Evolutionary conservation across 2,797 vertebrate species (phyloP).

Genomic region (Malurus leucopterus): DNA sequence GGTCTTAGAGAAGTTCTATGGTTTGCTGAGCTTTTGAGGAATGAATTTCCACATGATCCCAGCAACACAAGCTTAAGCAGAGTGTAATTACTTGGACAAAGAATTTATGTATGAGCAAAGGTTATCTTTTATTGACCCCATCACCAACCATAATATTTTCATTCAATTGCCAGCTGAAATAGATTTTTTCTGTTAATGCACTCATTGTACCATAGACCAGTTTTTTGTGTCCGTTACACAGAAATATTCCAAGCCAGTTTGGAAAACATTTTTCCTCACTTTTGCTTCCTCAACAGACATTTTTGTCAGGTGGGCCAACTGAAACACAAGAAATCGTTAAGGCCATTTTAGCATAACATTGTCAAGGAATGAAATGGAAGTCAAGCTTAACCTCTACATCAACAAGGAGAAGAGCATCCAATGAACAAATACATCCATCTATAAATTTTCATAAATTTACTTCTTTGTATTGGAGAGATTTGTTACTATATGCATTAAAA

Average conservation of each 20-base stretch:
- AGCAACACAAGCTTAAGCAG: not conserved
- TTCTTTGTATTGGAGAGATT: not conserved
- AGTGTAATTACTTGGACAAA: not conserved
- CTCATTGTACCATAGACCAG: not conserved
- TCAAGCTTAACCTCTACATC: not conserved
- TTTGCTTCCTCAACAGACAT: not conserved
- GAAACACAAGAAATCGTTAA: not conserved
- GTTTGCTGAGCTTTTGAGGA: not conserved
- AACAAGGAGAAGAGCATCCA: not conserved
- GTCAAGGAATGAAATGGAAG: not conserved
- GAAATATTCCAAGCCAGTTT: not conserved
- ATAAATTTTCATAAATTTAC: not conserved
- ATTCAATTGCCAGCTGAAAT: not conserved
- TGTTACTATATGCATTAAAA: not conserved
- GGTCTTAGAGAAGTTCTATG: not conserved
- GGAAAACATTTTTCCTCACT: not conserved
- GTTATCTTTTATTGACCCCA: not conserved
- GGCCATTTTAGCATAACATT: not conserved
- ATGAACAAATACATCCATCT: not conserved
- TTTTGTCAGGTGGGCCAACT: not conserved
- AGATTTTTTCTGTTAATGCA: not conserved
- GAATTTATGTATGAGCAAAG: not conserved
- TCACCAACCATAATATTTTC: not conserved
- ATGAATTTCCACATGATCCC: not conserved
- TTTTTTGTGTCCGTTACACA: not conserved